These are phyloP conservation scores for Lepus oiostolus DNA, from an alignment of 2,797 vertebrate species.

Conservation along the genomic window DNA sequence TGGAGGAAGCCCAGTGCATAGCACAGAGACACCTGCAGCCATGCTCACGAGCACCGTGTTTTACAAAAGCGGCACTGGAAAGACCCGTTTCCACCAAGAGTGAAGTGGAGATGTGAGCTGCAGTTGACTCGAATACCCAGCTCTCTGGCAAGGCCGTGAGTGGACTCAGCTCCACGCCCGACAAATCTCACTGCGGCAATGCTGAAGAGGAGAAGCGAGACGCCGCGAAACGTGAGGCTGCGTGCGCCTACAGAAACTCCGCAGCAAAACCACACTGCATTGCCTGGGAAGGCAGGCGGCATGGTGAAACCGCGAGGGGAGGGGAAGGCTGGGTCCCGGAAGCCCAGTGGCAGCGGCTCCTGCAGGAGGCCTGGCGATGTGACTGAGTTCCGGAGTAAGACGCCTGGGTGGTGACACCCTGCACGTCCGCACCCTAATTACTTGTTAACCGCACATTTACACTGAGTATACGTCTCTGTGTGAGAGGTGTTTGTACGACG, in stretches of 20 bases:
- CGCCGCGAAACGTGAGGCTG: neutral
- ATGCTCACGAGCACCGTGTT: neutral
- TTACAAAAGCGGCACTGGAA: neutral
- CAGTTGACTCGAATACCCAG: neutral
- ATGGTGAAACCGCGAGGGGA: too few species aligned
- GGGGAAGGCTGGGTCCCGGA: too few species aligned
- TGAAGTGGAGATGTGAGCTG: neutral
- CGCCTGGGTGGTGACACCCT: neutral
- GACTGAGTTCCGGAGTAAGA: neutral
- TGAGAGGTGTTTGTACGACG: neutral
- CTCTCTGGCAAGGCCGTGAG: too few species aligned
- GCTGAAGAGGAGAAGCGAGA: neutral
- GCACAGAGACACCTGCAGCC: neutral
- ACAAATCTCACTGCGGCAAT: neutral
- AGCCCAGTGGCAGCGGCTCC: neutral
- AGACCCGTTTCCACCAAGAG: neutral
- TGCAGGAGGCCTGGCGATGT: too few species aligned
- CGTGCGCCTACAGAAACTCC: neutral
- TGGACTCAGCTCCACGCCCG: too few species aligned
- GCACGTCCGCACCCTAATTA: neutral
- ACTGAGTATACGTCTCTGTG: neutral
- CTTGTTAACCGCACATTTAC: neutral
- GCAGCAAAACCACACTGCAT: neutral
- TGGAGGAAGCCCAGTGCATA: neutral
- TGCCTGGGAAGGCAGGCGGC: neutral